Conservation (phyloP, 2,888 invertebrate species). For the Chaetogeoica ovagalla region DNA sequence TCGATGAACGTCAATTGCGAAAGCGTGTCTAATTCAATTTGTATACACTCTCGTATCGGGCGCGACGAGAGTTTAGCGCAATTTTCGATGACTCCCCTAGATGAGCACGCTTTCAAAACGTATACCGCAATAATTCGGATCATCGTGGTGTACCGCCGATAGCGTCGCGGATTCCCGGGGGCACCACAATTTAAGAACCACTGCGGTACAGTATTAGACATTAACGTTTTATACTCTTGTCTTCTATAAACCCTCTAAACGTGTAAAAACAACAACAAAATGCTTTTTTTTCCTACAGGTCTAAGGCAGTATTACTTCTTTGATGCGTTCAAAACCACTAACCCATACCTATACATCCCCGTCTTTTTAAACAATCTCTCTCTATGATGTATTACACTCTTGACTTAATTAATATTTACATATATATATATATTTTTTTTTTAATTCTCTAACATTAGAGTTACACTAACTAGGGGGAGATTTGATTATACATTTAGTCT, state of each 20-base stretch:
- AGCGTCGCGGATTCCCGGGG: too few species aligned
- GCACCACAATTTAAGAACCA: too few species aligned
- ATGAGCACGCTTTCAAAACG: too few species aligned
- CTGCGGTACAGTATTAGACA: too few species aligned
- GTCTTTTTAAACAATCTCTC: slow-evolving; percentile 24
- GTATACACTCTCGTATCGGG: too few species aligned
- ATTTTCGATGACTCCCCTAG: too few species aligned
- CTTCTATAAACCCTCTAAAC: background rate
- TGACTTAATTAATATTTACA: background rate
- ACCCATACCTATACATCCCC: slow-evolving; percentile 26
- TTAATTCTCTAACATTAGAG: slow-evolving; percentile 4
- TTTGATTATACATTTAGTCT: slow-evolving; percentile 15
- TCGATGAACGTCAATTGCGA: too few species aligned
- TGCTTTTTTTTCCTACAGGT: slow-evolving; percentile 53
- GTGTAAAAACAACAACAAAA: slow-evolving; percentile 1
- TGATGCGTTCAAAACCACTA: slow-evolving; percentile 48
- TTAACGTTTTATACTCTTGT: background rate
- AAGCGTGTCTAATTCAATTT: too few species aligned
- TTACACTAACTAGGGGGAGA: slow-evolving; percentile 21
- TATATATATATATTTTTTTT: slow-evolving; percentile 25
- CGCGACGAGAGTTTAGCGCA: too few species aligned
- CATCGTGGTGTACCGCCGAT: too few species aligned
- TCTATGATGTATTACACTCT: background rate
- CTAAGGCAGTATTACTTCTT: slow-evolving; percentile 49
- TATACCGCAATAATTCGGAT: too few species aligned